Base-by-base conservation (phyloP, 2,888 invertebrate genomes). In the Timema cristinae region DNA sequence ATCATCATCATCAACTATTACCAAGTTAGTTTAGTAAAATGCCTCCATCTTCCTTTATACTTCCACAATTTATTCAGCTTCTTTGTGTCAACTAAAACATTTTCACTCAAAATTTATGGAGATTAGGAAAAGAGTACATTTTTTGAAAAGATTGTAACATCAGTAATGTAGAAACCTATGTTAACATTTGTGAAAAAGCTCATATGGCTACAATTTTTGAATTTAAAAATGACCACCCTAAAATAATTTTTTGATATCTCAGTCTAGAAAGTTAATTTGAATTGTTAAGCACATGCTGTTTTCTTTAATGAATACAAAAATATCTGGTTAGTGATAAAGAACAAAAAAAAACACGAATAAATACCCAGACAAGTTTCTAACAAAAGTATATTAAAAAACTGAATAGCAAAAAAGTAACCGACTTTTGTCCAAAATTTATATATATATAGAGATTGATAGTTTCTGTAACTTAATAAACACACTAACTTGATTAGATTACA, bases 101-200 rank as follows among this genome's bases (percentile, higher is more conserved):
- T n/a, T 59, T 59, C n/a, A 32, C 32, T n/a, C 59, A 59, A 9
- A 7, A 59, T 59, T n/a, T 9, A 59, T n/a, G 59, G n/a, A 59
- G 13, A 8, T 59, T 59, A 11, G 56, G 13, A 56, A 59, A 59
- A n/a, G 15, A 32, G 9, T n/a, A 59, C 59, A 59, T 59, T 59
- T 59, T 59, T 59, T 0, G 59, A 59, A 32, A 59, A 59, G n/a
- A 13, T 59, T 59, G 59, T 59, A 59, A 59, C 59, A 59, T 59
- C 59, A 59, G 59, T 6, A n/a, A 59, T 59, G 2, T n/a, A 59
- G 13, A 11, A 59, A n/a, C n/a, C 59, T 2, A 59, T n/a, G 59
- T 59, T n/a, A 16, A 59, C 59, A 59, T 59, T 59, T 59, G 59
- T n/a, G 15, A 5, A 59, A 6, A 59, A 4, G 8, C 15, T 1